Percentiles rank a stretch among this genome's conserved stretches.
Evolutionary conservation across 2,113 vertebrate species (phyloP).

Genomic region (Gadus chalcogrammus): DNA sequence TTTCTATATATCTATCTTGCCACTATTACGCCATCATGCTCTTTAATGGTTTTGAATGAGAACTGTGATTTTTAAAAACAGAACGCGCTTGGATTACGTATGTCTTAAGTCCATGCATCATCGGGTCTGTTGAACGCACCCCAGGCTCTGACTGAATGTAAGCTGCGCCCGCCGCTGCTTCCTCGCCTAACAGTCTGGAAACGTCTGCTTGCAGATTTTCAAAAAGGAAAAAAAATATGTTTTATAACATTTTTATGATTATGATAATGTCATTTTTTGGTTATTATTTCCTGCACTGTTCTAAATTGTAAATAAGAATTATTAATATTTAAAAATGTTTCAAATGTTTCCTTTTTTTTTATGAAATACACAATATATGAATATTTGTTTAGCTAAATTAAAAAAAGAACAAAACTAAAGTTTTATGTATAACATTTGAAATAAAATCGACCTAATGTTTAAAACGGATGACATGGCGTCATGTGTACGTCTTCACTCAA

Average conservation of each 20-base stretch:
- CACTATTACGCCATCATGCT: conserved; percentile 24
- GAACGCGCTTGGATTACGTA: conserved; percentile 14
- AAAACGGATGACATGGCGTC: conserved; percentile 17
- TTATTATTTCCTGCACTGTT: conserved; percentile 87
- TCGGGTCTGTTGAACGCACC: conserved; percentile 58
- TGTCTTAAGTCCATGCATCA: conserved; percentile 27
- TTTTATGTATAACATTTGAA: conserved; percentile 84
- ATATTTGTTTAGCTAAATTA: conserved; percentile 76
- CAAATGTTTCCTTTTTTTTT: conserved; percentile 96
- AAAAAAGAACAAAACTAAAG: conserved; percentile 77
- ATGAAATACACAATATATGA: conserved; percentile 77
- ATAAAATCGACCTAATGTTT: conserved; percentile 73
- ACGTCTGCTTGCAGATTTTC: conserved; percentile 78
- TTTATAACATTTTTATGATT: conserved; percentile 88
- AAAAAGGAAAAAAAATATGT: conserved; percentile 80
- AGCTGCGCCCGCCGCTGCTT: conserved; percentile 73
- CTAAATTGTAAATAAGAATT: conserved; percentile 98
- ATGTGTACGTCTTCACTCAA: not conserved
- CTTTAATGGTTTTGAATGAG: conserved; percentile 8
- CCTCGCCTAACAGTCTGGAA: conserved; percentile 74
- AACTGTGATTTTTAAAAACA: conserved; percentile 39
- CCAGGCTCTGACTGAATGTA: conserved; percentile 73
- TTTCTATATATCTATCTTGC: conserved; percentile 24
- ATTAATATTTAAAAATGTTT: conserved; percentile 98
- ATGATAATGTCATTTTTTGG: conserved; percentile 64